These are phyloP conservation scores for Heterotis niloticus DNA, from an alignment of 2,113 vertebrate genomes.

Conservation along the genomic window DNA sequence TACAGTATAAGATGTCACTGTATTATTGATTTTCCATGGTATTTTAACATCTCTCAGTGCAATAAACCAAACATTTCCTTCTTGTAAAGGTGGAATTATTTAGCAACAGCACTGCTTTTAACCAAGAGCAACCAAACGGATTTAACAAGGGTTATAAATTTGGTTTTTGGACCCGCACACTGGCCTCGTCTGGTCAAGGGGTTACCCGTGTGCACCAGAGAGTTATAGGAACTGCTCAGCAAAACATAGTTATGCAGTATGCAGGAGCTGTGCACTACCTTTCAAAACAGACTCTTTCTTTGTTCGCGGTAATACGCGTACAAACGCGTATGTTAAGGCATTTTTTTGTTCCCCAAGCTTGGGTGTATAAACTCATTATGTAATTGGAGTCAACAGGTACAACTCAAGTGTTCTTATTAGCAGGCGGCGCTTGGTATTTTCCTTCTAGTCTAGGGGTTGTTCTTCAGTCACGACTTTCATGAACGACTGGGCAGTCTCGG, in stretches of 20 bases:
- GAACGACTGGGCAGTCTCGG: slow-evolving; percentile 19
- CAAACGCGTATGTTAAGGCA: background rate
- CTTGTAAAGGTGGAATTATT: background rate
- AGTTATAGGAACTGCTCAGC: background rate
- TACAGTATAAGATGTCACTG: too few species aligned
- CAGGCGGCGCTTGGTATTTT: background rate
- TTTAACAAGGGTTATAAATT: background rate
- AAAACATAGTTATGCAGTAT: background rate
- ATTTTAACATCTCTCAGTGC: background rate
- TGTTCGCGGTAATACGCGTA: slow-evolving; percentile 14
- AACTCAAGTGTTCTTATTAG: slow-evolving; percentile 12
- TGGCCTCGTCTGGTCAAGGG: too few species aligned
- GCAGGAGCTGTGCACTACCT: background rate
- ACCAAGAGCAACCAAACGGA: slow-evolving; percentile 1
- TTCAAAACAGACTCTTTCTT: slow-evolving; percentile 1
- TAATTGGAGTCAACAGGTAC: slow-evolving; percentile 3
- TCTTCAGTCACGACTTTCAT: slow-evolving; percentile 20
- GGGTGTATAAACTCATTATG: background rate
- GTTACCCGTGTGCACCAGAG: too few species aligned
- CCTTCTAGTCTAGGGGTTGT: slow-evolving; percentile 3
- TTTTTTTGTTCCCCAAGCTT: background rate
- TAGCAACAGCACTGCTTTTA: background rate
- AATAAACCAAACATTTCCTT: background rate
- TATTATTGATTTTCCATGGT: too few species aligned
- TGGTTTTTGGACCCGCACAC: background rate